A percentile compares a stretch with the other conserved stretches of the same genome.
Evolutionary conservation across 2,113 vertebrate genomes (phyloP).

Genomic region (Columba livia): DNA sequence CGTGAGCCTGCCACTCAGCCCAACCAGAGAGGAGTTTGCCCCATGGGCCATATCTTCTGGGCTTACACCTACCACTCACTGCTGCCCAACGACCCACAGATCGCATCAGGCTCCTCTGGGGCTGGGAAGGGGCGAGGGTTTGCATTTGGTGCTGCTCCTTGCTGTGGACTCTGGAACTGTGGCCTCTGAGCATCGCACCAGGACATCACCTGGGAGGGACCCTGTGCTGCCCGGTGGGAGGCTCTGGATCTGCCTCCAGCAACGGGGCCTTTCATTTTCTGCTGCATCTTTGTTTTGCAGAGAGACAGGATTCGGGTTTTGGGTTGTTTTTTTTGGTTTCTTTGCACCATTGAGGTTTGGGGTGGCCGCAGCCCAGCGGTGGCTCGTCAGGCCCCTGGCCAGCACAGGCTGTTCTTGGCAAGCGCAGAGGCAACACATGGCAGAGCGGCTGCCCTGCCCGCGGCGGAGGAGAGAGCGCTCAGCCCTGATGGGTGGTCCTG

Average conservation of each 20-base stretch:
- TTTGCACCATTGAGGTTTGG: not conserved
- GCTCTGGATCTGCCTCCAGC: not conserved
- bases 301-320: not conserved
- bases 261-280: not conserved
- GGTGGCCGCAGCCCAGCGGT: not conserved
- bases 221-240: not conserved
- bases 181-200: not conserved
- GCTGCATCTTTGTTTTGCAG: not conserved
- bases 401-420: not conserved
- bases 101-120: not conserved
- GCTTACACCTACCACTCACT: not conserved
- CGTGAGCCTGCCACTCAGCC: not conserved
- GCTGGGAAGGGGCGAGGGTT: not conserved
- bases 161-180: not conserved
- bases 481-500: slow-evolving; percentile 1
- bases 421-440: not conserved
- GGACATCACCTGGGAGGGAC: not conserved
- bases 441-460: not conserved
- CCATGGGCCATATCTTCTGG: not conserved
- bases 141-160: not conserved
- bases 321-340: not conserved
- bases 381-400: not conserved
- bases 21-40: not conserved
- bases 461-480: not conserved
- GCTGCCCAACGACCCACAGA: not conserved